Evolutionary conservation across 2,888 invertebrate genomes (phyloP).

Genomic region (Sinelater perroti): DNA sequence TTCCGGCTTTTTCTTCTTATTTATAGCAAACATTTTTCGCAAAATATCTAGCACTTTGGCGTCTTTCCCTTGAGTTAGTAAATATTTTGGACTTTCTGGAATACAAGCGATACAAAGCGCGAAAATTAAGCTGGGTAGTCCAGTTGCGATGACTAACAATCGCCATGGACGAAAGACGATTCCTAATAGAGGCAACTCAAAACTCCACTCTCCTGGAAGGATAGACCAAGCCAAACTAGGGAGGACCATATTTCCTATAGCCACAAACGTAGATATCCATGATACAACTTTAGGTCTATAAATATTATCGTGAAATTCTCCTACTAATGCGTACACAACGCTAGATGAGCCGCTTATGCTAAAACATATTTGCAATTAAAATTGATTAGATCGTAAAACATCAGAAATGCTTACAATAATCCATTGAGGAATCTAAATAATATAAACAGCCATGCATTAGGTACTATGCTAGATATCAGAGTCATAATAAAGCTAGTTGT

Average conservation of each 20-base stretch:
- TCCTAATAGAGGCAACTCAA: conserved; percentile 62
- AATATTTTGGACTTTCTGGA: conserved; percentile 60
- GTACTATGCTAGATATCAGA: conserved; percentile 63
- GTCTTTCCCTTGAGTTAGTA: conserved; percentile 52
- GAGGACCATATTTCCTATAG: conserved; percentile 55
- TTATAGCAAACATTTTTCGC: conserved; percentile 53
- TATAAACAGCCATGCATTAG: conserved; percentile 64
- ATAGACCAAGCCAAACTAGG: conserved; percentile 58
- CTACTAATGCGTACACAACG: conserved; percentile 63
- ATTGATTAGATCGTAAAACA: conserved; percentile 30
- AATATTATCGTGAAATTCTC: conserved; percentile 63
- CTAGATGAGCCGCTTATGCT: conserved; percentile 63
- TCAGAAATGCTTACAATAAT: conserved; percentile 59
- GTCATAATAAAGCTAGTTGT: conserved; percentile 61
- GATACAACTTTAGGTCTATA: conserved; percentile 60
- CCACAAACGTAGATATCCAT: conserved; percentile 58
- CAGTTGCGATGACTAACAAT: conserved; percentile 55
- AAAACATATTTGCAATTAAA: conserved; percentile 25
- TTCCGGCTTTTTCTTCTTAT: conserved; percentile 52
- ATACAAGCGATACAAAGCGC: conserved; percentile 49
- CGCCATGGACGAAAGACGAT: conserved; percentile 58
- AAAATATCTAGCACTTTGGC: conserved; percentile 54
- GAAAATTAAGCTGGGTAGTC: conserved; percentile 54
- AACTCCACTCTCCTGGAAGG: conserved; percentile 53
- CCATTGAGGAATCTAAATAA: conserved; percentile 64